phyloP scores from a whole-genome alignment of 2,113 vertebrate genomes.

The Pelusios castaneus region DNA sequence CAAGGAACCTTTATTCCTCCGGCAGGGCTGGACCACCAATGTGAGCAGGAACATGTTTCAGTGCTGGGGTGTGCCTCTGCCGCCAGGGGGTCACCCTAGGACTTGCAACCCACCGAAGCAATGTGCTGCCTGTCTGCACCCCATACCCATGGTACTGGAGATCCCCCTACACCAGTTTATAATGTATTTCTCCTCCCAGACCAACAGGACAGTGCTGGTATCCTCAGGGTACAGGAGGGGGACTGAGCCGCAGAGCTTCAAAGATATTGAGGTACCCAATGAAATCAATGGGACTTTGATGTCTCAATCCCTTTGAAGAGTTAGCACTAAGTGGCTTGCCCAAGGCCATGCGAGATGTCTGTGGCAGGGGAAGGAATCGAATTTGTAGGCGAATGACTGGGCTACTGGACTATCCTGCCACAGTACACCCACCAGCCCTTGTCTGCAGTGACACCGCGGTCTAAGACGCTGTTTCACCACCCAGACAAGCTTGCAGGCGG shows the following conservation, averaged over 20 bases:
- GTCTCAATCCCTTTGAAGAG: background rate
- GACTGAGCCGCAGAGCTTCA: background rate
- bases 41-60: background rate
- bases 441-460: background rate
- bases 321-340: background rate
- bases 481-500: background rate
- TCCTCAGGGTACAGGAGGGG: background rate
- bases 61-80: background rate
- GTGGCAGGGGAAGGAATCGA: background rate
- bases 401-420: background rate
- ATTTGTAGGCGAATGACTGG: background rate
- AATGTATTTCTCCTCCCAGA: background rate
- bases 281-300: background rate
- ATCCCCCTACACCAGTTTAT: background rate
- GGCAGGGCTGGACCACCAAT: background rate
- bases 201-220: background rate
- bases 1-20: background rate
- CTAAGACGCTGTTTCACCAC: background rate
- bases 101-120: background rate
- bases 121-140: background rate
- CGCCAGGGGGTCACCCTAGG: no score
- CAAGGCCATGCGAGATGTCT: background rate
- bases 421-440: background rate
- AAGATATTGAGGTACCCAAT: background rate
- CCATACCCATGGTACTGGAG: background rate